Conservation (phyloP, 1,140 invertebrate species). For the Drosophila nasuta region DNA sequence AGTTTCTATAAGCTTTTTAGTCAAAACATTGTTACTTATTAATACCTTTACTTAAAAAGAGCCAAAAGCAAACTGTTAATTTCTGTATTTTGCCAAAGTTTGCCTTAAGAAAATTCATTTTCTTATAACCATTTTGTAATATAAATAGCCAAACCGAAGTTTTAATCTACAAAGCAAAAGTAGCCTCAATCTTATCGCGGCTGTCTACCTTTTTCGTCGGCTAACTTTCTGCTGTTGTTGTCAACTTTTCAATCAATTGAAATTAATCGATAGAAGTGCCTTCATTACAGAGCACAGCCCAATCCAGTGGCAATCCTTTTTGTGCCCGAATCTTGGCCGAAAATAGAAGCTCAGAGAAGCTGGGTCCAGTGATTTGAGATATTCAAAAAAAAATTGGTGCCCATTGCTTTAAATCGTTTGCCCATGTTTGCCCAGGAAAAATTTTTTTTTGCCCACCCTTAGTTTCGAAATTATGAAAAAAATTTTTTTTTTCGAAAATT, state of each 20-base stretch:
- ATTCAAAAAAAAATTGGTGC: no score
- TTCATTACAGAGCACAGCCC: not conserved
- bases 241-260: conserved; percentile 29
- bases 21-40: no score
- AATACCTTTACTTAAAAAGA: no score
- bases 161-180: no score
- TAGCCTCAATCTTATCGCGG: no score
- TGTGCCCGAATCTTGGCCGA: conserved; percentile 8
- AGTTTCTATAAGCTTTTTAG: no score
- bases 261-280: conserved; percentile 28
- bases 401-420: no score
- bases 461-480: no score
- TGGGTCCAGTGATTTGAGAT: no score
- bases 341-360: conserved; percentile 11
- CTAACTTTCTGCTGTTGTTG: not conserved
- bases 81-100: not conserved
- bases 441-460: no score
- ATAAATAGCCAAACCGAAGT: not conserved
- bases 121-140: not conserved
- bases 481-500: no score
- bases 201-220: not conserved
- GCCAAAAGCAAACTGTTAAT: not conserved
- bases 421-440: no score
- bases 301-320: not conserved
- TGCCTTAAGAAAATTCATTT: not conserved